These are phyloP conservation scores for Cephonodes hylas DNA, from an alignment of 2,888 invertebrate species.

Conservation along the genomic window DNA sequence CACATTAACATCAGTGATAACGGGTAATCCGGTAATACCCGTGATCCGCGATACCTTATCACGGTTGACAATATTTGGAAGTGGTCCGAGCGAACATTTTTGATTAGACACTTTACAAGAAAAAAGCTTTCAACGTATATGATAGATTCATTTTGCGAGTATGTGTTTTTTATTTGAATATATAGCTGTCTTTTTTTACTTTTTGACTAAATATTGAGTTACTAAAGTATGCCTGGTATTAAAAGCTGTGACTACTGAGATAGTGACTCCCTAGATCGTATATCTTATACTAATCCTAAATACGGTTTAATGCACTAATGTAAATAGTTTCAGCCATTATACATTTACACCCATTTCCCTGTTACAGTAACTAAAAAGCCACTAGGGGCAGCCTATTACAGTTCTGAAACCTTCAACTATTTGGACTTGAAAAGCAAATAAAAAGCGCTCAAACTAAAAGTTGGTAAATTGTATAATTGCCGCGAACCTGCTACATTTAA, in stretches of 20 bases:
- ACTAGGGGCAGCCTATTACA: too few relatives aligned
- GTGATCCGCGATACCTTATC: slow-evolving; percentile 46
- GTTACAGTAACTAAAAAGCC: too few relatives aligned
- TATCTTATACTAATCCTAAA: too few relatives aligned
- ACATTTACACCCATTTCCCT: too few relatives aligned
- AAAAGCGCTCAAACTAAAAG: not conserved
- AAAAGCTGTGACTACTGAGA: too few relatives aligned
- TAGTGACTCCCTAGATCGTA: too few relatives aligned
- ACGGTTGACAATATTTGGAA: slow-evolving; percentile 31
- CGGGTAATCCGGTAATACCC: slow-evolving; percentile 37
- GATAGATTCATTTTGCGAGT: not conserved
- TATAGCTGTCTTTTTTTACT: too few relatives aligned
- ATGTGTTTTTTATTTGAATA: too few relatives aligned
- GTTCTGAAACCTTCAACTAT: not conserved
- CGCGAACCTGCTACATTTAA: not conserved
- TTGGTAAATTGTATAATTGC: not conserved
- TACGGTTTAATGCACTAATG: too few relatives aligned
- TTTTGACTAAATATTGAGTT: too few relatives aligned
- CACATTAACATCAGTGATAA: slow-evolving; percentile 30
- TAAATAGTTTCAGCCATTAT: too few relatives aligned
- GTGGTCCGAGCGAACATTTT: slow-evolving; percentile 23
- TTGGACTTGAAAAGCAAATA: not conserved
- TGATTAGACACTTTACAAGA: slow-evolving; percentile 3
- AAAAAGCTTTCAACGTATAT: not conserved
- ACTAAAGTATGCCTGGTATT: too few relatives aligned